Evolutionary conservation across 1,140 invertebrate species (phyloP).

Genomic region (Sogatella furcifera): DNA sequence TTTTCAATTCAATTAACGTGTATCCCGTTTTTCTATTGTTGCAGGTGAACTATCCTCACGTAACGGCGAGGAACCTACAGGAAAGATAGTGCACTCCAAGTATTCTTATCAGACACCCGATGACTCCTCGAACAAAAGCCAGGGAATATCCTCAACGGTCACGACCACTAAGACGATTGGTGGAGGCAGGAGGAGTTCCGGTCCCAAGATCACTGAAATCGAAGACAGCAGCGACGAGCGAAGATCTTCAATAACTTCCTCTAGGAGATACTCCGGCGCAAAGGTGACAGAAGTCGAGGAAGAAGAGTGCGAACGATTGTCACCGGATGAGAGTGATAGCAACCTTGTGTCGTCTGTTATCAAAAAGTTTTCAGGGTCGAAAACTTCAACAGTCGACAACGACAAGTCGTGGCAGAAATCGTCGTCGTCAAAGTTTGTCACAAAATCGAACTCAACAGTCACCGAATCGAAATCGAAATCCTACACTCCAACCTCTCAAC

Average conservation of each 20-base stretch:
- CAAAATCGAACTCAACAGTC: neutral
- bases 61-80: constrained; percentile 50
- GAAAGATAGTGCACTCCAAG: constrained; percentile 49
- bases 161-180: constrained; percentile 20
- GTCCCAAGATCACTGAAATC: constrained; percentile 17
- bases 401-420: no score
- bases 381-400: no score
- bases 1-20: no score
- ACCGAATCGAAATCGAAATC: no score
- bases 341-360: constrained; percentile 10
- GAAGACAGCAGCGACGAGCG: constrained; percentile 7
- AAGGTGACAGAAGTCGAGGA: constrained; percentile 14
- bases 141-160: constrained; percentile 11
- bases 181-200: constrained; percentile 13
- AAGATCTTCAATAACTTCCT: neutral
- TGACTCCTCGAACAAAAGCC: constrained; percentile 12
- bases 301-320: neutral
- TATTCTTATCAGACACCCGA: constrained; percentile 33
- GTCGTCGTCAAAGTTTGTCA: neutral
- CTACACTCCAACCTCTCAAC: no score
- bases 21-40: constrained; percentile 8
- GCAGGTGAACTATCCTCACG: constrained; percentile 53
- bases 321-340: neutral
- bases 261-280: neutral
- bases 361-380: neutral